A percentile compares a stretch with the other conserved stretches of the same genome.
phyloP scores from a whole-genome alignment of 2,113 vertebrate species.

The Pungitius pungitius region DNA sequence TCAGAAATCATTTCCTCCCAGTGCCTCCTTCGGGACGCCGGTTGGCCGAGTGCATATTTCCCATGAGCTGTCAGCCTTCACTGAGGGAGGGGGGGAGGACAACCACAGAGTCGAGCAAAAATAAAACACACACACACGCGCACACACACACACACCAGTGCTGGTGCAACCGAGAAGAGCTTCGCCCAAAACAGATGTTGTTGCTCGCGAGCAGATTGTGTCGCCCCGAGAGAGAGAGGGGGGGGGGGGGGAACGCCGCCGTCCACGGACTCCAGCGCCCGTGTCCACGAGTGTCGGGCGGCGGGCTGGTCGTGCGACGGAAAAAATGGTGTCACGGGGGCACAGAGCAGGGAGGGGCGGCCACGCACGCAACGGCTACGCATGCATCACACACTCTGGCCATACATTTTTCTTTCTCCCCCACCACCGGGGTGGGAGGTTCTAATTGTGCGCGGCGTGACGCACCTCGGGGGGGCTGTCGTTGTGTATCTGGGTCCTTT shows the following conservation, averaged over 20 bases:
- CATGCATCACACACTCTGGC: constrained; percentile 23
- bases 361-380: constrained; percentile 32
- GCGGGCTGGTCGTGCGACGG: constrained; percentile 25
- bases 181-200: constrained; percentile 64
- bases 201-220: constrained; percentile 27
- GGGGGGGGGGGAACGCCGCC: constrained; percentile 25
- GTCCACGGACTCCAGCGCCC: constrained; percentile 11
- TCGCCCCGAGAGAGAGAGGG: no score
- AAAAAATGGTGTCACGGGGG: constrained; percentile 54
- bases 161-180: constrained; percentile 36
- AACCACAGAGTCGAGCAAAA: constrained; percentile 43
- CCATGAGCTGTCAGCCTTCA: constrained; percentile 63
- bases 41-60: constrained; percentile 75
- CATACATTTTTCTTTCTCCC: constrained; percentile 9
- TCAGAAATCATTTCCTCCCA: constrained; percentile 69
- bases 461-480: constrained; percentile 51
- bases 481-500: constrained; percentile 50
- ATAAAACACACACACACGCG: constrained; percentile 8
- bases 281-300: constrained; percentile 25
- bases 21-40: constrained; percentile 50
- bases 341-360: constrained; percentile 39
- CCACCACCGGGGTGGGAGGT: no score
- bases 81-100: constrained; percentile 52
- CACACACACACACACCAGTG: constrained; percentile 9
- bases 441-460: constrained; percentile 40